phyloP scores from a whole-genome alignment of 2,888 invertebrate genomes.

The Sialis fuliginosa region DNA sequence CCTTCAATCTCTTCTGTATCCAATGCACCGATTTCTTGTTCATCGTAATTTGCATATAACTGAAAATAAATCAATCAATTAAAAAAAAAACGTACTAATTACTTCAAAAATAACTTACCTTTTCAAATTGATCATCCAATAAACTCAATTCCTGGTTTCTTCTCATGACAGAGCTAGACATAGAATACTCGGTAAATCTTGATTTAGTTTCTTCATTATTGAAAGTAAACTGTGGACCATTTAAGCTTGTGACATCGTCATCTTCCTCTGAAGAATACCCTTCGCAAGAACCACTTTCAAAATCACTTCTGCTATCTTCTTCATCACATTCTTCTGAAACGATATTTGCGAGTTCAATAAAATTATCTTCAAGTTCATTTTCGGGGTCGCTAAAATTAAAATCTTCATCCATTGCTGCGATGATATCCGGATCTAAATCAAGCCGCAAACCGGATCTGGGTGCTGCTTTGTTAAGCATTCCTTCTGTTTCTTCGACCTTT shows the following conservation, averaged over 20 bases:
- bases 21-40: slow-evolving; percentile 75
- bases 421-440: slow-evolving; percentile 79
- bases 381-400: slow-evolving; percentile 71
- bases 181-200: slow-evolving; percentile 81
- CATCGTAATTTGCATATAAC: slow-evolving; percentile 72
- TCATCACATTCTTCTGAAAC: slow-evolving; percentile 27
- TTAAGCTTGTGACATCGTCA: slow-evolving; percentile 28
- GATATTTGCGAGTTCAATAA: slow-evolving; percentile 64
- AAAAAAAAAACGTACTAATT: slow-evolving; percentile 6
- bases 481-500: slow-evolving; percentile 67
- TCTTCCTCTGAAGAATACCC: slow-evolving; percentile 16
- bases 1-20: slow-evolving; percentile 85
- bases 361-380: slow-evolving; percentile 82
- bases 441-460: slow-evolving; percentile 38
- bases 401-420: slow-evolving; percentile 86
- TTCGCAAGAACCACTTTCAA: slow-evolving; percentile 17
- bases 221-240: slow-evolving; percentile 27
- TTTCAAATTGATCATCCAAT: slow-evolving; percentile 79
- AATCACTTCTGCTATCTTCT: slow-evolving; percentile 27
- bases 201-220: slow-evolving; percentile 65
- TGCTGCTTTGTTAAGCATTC: slow-evolving; percentile 66
- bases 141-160: slow-evolving; percentile 68
- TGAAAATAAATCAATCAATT: slow-evolving; percentile 17
- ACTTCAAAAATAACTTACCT: slow-evolving; percentile 28
- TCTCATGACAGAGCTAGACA: slow-evolving; percentile 78